A percentile compares a stretch with the other conserved stretches of the same genome.
Evolutionary conservation across 2,113 vertebrate species (phyloP).

Genomic region (Menura novaehollandiae): DNA sequence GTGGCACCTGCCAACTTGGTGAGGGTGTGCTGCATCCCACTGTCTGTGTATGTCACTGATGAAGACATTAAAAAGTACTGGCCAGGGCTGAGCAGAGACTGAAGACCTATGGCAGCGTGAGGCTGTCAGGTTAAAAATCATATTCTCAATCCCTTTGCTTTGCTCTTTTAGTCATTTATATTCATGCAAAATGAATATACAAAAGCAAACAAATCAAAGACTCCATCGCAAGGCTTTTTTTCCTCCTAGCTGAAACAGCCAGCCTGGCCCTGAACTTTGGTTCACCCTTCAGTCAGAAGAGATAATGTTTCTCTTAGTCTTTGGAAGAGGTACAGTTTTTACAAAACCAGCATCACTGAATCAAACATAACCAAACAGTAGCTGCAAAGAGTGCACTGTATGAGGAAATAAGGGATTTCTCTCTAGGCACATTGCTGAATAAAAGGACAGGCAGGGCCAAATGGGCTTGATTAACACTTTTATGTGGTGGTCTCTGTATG

Average conservation of each 20-base stretch:
- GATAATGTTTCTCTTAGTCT: neutral
- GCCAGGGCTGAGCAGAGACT: neutral
- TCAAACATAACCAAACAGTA: neutral
- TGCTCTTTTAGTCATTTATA: neutral
- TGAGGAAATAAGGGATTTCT: neutral
- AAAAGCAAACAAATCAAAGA: neutral
- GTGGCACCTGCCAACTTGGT: neutral
- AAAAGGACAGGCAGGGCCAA: neutral
- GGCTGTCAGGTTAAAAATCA: neutral
- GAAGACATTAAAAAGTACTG: neutral
- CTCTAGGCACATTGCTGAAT: neutral
- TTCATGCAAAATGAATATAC: neutral
- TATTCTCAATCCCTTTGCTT: neutral
- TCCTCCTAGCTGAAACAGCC: neutral
- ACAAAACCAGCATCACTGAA: neutral
- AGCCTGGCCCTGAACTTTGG: neutral
- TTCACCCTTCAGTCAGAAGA: neutral
- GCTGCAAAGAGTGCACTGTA: neutral
- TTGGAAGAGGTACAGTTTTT: neutral
- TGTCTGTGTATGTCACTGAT: neutral
- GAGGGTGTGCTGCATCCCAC: neutral
- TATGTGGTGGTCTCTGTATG: neutral
- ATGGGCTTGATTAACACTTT: neutral
- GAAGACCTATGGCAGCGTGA: fast-evolving
- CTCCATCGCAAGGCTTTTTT: neutral